Evolutionary conservation across 1,140 invertebrate genomes (phyloP).

Genomic region (Orius insidiosus): DNA sequence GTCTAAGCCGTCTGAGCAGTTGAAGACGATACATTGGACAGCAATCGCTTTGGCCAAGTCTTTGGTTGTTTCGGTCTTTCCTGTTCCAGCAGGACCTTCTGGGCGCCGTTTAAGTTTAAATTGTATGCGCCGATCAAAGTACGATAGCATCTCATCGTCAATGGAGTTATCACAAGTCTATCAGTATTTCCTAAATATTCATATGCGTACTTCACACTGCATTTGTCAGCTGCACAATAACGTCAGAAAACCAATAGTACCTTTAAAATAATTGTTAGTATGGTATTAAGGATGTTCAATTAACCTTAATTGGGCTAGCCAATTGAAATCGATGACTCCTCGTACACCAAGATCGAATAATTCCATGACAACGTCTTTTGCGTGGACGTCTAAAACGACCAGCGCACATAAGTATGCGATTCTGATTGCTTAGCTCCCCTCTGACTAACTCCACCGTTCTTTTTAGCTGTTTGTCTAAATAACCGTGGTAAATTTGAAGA

Average conservation of each 20-base stretch:
- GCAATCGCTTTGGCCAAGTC: constrained; percentile 78
- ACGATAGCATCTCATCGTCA: constrained; percentile 65
- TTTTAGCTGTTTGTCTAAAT: constrained; percentile 31
- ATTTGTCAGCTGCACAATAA: constrained; percentile 72
- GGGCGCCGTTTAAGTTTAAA: constrained; percentile 75
- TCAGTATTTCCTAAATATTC: constrained; percentile 74
- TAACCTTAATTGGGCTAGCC: constrained; percentile 71
- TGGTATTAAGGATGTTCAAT: constrained; percentile 29
- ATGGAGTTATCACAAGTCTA: constrained; percentile 47
- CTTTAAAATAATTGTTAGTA: constrained; percentile 18
- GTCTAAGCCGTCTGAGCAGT: constrained; percentile 85
- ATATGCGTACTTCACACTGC: constrained; percentile 70
- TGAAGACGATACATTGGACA: constrained; percentile 85
- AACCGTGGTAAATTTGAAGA: constrained; percentile 33
- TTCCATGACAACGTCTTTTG: constrained; percentile 67
- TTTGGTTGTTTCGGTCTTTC: constrained; percentile 81
- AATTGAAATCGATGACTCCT: constrained; percentile 70
- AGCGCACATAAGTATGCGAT: constrained; percentile 70
- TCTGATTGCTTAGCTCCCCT: constrained; percentile 39
- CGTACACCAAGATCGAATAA: constrained; percentile 49
- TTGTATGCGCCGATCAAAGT: constrained; percentile 77
- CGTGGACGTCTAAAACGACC: constrained; percentile 83
- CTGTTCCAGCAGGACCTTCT: constrained; percentile 76
- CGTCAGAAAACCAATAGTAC: constrained; percentile 76
- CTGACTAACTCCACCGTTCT: constrained; percentile 34